These are phyloP conservation scores for Picus viridis DNA, from an alignment of 2,797 vertebrate genomes.

Conservation along the genomic window DNA sequence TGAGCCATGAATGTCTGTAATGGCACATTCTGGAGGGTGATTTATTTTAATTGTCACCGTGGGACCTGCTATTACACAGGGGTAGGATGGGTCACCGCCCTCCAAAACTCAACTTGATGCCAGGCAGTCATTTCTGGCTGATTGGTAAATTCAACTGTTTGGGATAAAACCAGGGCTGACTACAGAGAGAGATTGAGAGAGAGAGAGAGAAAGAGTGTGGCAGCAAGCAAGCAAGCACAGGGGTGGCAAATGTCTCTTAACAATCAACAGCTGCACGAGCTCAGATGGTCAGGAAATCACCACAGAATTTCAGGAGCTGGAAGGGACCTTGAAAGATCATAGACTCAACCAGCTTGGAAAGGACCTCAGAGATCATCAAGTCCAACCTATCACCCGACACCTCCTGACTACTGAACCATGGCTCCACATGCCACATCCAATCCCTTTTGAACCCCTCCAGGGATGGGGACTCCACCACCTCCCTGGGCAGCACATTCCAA, in stretches of 20 bases:
- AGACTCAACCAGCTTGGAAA: too few species aligned
- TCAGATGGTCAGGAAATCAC: background rate
- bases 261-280: background rate
- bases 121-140: conserved; percentile 85
- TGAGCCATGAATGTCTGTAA: conserved; percentile 90
- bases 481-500: too few species aligned
- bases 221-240: background rate
- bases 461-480: too few species aligned
- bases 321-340: too few species aligned
- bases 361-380: too few species aligned
- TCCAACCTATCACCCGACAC: too few species aligned
- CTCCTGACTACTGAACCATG: too few species aligned
- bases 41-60: conserved; percentile 95
- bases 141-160: conserved; percentile 87
- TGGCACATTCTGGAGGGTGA: conserved; percentile 86
- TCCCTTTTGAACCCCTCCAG: too few species aligned
- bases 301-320: too few species aligned
- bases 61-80: conserved; percentile 88
- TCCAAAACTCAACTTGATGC: conserved; percentile 89
- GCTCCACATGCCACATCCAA: too few species aligned
- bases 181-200: conserved; percentile 13
- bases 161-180: conserved; percentile 80
- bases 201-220: background rate
- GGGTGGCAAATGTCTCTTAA: conserved; percentile 14
- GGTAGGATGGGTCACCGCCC: conserved; percentile 89